phyloP scores from a whole-genome alignment of 2,113 vertebrate species.

The Pangasianodon gigas region DNA sequence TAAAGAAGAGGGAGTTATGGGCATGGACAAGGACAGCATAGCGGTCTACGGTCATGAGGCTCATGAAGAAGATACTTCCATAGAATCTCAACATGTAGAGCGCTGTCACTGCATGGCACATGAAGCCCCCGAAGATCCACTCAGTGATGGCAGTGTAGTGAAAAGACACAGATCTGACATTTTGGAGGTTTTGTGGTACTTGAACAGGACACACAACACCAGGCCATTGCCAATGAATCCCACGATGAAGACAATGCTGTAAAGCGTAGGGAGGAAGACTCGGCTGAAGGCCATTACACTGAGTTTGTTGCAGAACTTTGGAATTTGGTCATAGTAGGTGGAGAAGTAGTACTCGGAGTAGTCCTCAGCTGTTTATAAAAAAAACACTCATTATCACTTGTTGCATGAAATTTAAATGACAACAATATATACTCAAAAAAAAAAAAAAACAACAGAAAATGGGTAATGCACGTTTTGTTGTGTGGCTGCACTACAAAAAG shows the following conservation, averaged over 20 bases:
- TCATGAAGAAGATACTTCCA: constrained; percentile 83
- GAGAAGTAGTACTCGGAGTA: not conserved
- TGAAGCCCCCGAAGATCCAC: constrained; percentile 77
- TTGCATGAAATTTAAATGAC: no score
- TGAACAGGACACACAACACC: constrained; percentile 78
- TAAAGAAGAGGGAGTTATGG: constrained; percentile 53
- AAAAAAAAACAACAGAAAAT: no score
- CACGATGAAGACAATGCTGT: constrained; percentile 75
- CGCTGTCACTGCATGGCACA: constrained; percentile 77
- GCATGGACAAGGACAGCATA: constrained; percentile 79
- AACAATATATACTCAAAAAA: no score
- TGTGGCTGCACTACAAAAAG: no score
- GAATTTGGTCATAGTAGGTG: no score
- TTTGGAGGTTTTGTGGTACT: constrained; percentile 69
- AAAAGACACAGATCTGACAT: constrained; percentile 84
- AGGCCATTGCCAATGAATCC: constrained; percentile 75
- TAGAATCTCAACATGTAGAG: constrained; percentile 78
- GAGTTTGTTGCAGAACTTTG: fast-evolving
- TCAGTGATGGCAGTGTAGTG: constrained; percentile 60
- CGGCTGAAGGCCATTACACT: constrained; percentile 53
- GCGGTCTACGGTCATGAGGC: constrained; percentile 84
- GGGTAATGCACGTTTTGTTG: no score
- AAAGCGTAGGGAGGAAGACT: constrained; percentile 72
- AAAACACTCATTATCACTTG: not conserved
- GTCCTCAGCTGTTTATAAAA: not conserved